phyloP scores from a whole-genome alignment of 2,888 invertebrate species.

The Meiosimyza decipiens region DNA sequence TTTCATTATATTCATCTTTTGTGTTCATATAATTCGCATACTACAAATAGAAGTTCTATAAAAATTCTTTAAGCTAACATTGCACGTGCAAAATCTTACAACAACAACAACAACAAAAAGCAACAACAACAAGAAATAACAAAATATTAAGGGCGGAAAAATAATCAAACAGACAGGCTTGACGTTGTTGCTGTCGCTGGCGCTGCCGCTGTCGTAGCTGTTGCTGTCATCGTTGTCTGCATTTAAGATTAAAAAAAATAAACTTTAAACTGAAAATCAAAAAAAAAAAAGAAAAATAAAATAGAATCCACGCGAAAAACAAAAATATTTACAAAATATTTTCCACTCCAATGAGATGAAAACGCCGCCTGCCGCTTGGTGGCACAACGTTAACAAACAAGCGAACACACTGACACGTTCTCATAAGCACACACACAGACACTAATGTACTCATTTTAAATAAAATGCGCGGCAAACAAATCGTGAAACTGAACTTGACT shows the following conservation, averaged over 20 bases:
- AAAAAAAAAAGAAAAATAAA: conserved; percentile 18
- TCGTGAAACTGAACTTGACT: conserved; percentile 63
- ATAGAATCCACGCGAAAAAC: conserved; percentile 42
- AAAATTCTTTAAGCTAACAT: no score
- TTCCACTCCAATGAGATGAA: conserved; percentile 60
- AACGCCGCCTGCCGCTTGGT: conserved; percentile 44
- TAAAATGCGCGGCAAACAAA: conserved; percentile 55
- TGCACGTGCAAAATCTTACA: no score
- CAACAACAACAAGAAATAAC: background rate
- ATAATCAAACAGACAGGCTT: conserved; percentile 29
- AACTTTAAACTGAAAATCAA: conserved; percentile 26
- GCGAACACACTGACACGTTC: conserved; percentile 38
- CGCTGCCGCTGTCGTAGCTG: conserved; percentile 21
- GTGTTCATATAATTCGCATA: no score
- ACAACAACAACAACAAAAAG: conserved; percentile 28
- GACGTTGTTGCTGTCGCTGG: conserved; percentile 37
- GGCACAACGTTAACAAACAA: conserved; percentile 10
- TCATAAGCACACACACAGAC: conserved; percentile 49
- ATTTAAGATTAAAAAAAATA: conserved; percentile 59
- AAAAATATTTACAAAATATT: conserved; percentile 62
- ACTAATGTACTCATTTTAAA: conserved; percentile 46
- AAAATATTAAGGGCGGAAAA: conserved; percentile 29
- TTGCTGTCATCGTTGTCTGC: conserved; percentile 51
- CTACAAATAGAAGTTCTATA: no score
- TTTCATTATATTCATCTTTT: no score